These are phyloP conservation scores for Caenorhabditis sulstoni DNA, from an alignment of 2,888 invertebrate species.

Conservation along the genomic window DNA sequence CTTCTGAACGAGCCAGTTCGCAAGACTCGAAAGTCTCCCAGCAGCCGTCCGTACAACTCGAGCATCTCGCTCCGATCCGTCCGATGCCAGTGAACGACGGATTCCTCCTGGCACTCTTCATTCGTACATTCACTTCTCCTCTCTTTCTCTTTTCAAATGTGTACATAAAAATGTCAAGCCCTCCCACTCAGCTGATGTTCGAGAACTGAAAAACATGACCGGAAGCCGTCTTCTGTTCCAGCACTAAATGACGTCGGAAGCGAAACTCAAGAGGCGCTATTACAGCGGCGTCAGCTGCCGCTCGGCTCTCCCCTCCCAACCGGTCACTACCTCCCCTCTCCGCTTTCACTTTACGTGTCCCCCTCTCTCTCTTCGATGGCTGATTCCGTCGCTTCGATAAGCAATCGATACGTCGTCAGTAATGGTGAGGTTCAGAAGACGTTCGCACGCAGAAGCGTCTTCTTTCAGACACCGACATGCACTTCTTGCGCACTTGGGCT, in stretches of 20 bases:
- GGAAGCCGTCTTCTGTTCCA: constrained; percentile 26
- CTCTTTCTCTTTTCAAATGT: too few relatives aligned
- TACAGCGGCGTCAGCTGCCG: constrained; percentile 42
- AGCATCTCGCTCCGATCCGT: constrained; percentile 28
- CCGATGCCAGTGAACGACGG: constrained; percentile 30
- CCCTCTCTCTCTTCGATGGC: constrained; percentile 36
- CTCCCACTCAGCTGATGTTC: neutral
- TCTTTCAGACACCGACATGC: constrained; percentile 56
- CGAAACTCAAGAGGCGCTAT: constrained; percentile 33
- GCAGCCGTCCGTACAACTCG: constrained; percentile 31
- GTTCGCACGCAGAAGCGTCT: too few relatives aligned
- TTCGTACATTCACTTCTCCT: neutral
- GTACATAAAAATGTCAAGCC: too few relatives aligned
- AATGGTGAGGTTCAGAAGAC: constrained; percentile 29
- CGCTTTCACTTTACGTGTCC: constrained; percentile 24
- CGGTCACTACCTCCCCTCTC: constrained; percentile 27
- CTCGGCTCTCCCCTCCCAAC: constrained; percentile 31
- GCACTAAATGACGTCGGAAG: constrained; percentile 21
- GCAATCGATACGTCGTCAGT: constrained; percentile 61
- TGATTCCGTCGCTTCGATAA: constrained; percentile 61
- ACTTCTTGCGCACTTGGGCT: constrained; percentile 62
- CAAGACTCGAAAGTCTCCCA: constrained; percentile 16
- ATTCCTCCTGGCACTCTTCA: neutral
- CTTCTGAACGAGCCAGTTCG: constrained; percentile 31
- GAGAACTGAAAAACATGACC: constrained; percentile 24